Conservation (phyloP, 2,888 invertebrate genomes). For the Drosophila picticornis region DNA sequence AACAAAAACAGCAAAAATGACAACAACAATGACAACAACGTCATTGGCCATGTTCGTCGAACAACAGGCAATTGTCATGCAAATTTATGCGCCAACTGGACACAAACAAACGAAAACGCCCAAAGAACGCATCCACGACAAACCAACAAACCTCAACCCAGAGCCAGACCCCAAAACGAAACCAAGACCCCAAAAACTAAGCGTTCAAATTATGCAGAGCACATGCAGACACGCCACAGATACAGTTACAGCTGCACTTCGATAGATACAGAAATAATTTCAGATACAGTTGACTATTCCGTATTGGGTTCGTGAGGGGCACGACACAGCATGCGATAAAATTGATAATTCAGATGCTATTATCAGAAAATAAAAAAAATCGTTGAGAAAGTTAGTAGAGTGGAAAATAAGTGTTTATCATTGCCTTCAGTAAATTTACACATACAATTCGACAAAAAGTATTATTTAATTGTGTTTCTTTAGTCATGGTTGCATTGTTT, state of each 20-base stretch:
- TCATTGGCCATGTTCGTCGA: conserved; percentile 34
- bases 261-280: conserved; percentile 10
- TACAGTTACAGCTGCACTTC: conserved; percentile 14
- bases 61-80: conserved; percentile 60
- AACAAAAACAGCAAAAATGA: conserved; percentile 35
- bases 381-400: neutral
- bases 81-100: conserved; percentile 71
- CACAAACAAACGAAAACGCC: conserved; percentile 51
- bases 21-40: conserved; percentile 20
- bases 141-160: conserved; percentile 7
- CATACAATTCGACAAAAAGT: neutral
- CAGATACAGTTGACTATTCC: neutral
- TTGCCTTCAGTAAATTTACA: neutral
- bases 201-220: conserved; percentile 68
- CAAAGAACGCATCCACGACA: conserved; percentile 36
- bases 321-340: neutral
- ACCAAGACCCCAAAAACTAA: conserved; percentile 50
- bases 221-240: conserved; percentile 36
- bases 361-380: neutral
- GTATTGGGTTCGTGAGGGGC: neutral
- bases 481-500: neutral
- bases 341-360: neutral
- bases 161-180: conserved; percentile 7
- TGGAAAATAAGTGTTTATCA: neutral
- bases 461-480: accelerated